Evolutionary conservation across 2,113 vertebrate species (phyloP).

Genomic region (Perca fluviatilis): DNA sequence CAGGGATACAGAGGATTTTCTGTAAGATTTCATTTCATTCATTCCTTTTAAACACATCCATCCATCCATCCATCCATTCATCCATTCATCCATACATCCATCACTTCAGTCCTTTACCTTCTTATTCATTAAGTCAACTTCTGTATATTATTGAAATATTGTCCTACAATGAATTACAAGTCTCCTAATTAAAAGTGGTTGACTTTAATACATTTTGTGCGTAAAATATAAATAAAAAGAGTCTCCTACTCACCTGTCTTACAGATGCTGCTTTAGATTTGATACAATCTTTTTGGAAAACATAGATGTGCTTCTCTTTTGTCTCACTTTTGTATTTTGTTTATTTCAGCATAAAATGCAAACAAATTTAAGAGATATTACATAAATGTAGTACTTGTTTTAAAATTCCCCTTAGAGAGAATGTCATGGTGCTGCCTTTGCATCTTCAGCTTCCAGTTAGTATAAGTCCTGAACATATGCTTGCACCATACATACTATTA

Average conservation of each 20-base stretch:
- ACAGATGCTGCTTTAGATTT: not conserved
- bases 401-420: not conserved
- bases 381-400: not conserved
- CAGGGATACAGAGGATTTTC: conserved; percentile 76
- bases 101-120: not conserved
- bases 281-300: not conserved
- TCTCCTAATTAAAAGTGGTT: not conserved
- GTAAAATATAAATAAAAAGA: not conserved
- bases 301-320: not conserved
- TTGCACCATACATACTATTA: not conserved
- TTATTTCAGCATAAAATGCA: conserved; percentile 1
- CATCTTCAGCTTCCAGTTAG: not conserved
- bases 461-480: not conserved
- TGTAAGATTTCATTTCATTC: conserved; percentile 70
- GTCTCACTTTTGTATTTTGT: not conserved
- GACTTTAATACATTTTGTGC: not conserved
- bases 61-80: not conserved
- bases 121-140: not conserved
- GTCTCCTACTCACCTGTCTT: not conserved
- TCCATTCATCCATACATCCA: not conserved
- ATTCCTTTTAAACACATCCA: not conserved
- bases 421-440: not conserved
- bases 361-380: not conserved
- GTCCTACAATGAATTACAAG: not conserved
- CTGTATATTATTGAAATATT: not conserved